Conservation (phyloP, 2,797 vertebrate genomes). For the Serranus cabrilla region DNA sequence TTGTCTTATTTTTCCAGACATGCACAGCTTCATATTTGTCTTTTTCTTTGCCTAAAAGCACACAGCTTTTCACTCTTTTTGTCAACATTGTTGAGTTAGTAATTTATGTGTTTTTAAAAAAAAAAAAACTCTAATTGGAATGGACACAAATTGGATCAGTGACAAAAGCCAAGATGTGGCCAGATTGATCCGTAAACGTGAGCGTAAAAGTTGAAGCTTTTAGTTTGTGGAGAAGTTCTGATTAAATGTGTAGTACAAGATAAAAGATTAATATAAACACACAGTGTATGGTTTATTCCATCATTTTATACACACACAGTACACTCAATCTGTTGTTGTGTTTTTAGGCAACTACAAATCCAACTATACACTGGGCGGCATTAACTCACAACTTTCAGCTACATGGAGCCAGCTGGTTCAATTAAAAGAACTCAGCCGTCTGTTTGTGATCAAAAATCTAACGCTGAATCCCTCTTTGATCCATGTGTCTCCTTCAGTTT, state of each 20-base stretch:
- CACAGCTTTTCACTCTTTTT: background rate
- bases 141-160: too few relatives aligned
- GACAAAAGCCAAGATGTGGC: background rate
- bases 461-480: slow-evolving; percentile 61
- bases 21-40: background rate
- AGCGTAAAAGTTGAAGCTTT: background rate
- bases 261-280: background rate
- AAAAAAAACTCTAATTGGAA: too few relatives aligned
- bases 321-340: slow-evolving; percentile 20
- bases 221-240: background rate
- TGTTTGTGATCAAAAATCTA: slow-evolving; percentile 55
- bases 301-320: background rate
- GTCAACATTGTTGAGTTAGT: background rate
- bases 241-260: background rate
- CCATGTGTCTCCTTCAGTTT: slow-evolving; percentile 45
- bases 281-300: background rate
- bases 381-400: slow-evolving; percentile 3
- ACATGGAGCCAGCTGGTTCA: slow-evolving; percentile 32
- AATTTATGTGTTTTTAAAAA: too few relatives aligned
- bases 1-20: background rate
- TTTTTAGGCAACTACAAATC: slow-evolving; percentile 26
- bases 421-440: slow-evolving; percentile 49
- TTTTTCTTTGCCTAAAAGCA: background rate
- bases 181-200: background rate
- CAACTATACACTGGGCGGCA: background rate